Conservation (phyloP, 2,113 vertebrate species). For the Sardina pilchardus region DNA sequence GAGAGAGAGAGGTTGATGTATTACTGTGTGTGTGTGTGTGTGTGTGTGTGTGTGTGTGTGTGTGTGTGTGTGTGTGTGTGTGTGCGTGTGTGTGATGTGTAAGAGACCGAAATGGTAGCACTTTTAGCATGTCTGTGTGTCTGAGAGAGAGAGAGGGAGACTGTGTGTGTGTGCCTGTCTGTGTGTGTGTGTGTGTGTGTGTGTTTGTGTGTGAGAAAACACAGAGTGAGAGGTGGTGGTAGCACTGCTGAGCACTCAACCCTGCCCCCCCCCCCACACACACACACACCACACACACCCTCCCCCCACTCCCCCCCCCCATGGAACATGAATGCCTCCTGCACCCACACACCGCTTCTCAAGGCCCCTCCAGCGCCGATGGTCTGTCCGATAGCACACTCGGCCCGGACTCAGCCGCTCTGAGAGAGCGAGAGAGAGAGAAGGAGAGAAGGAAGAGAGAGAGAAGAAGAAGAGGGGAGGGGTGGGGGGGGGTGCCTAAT, state of each 20-base stretch:
- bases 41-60: conserved; percentile 6
- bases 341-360: conserved; percentile 78
- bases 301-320: conserved; percentile 43
- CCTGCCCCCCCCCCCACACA: conserved; percentile 57
- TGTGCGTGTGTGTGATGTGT: conserved; percentile 31
- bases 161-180: neutral
- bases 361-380: conserved; percentile 67
- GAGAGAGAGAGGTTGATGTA: conserved; percentile 24
- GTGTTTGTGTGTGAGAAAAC: neutral
- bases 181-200: neutral
- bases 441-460: neutral
- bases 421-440: neutral
- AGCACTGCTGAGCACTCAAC: neutral
- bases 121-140: conserved; percentile 27
- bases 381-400: conserved; percentile 73
- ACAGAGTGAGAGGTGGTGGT: neutral
- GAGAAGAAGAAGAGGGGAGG: neutral
- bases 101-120: neutral
- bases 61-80: conserved; percentile 25
- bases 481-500: conserved; percentile 46
- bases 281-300: conserved; percentile 46
- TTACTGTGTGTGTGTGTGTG: neutral
- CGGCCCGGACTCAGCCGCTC: conserved; percentile 43
- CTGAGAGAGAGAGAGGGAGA: neutral
- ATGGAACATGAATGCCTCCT: conserved; percentile 47